Conservation (phyloP, 2,797 vertebrate species). For the Gouania willdenowi region DNA sequence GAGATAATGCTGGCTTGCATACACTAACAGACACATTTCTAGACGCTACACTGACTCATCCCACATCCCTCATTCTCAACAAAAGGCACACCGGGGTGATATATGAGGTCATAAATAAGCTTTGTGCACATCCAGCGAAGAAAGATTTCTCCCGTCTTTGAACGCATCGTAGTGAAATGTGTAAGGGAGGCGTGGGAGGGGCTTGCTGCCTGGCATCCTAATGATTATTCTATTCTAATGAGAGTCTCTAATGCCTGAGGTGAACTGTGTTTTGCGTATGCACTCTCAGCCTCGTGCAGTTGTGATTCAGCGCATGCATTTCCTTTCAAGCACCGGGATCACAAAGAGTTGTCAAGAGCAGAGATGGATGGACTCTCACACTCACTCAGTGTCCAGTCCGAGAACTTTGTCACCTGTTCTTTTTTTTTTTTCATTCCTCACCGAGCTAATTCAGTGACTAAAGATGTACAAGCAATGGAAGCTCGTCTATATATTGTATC, state of each 20-base stretch:
- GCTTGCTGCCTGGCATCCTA: slow-evolving; percentile 38
- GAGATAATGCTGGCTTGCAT: neutral
- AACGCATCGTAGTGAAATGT: slow-evolving; percentile 45
- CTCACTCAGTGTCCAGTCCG: no score
- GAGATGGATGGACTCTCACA: slow-evolving; percentile 18
- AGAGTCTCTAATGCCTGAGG: slow-evolving; percentile 60
- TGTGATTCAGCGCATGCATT: slow-evolving; percentile 35
- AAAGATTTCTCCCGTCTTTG: slow-evolving; percentile 42
- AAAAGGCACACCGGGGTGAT: slow-evolving; percentile 37
- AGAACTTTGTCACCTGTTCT: slow-evolving; percentile 2
- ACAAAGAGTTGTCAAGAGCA: slow-evolving; percentile 9
- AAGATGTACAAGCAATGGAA: no score
- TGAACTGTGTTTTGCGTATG: slow-evolving; percentile 55
- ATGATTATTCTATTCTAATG: slow-evolving; percentile 72
- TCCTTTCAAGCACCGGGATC: slow-evolving; percentile 10
- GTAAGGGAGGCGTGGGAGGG: slow-evolving; percentile 28
- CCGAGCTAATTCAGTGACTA: slow-evolving; percentile 4
- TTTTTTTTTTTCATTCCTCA: slow-evolving; percentile 13
- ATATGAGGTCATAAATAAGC: slow-evolving; percentile 61
- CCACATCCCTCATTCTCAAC: slow-evolving; percentile 29
- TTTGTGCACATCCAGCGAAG: slow-evolving; percentile 49
- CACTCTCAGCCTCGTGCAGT: slow-evolving; percentile 24
- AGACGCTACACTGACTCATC: slow-evolving; percentile 8
- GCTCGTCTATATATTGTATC: no score
- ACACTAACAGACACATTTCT: neutral